Conservation (phyloP, 2,888 invertebrate genomes). For the Drosophila testacea region DNA sequence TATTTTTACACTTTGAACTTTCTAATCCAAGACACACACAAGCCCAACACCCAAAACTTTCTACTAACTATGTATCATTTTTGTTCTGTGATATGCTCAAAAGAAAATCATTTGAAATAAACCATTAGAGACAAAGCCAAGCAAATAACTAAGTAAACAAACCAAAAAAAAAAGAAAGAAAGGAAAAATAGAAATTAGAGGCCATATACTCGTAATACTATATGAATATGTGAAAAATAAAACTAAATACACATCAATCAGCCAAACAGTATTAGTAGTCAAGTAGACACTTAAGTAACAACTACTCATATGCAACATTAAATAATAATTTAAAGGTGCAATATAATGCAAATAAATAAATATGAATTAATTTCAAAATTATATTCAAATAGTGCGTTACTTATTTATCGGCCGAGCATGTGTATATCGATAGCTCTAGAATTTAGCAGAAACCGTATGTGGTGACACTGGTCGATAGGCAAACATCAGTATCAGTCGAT, state of each 20-base stretch:
- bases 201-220: constrained; percentile 32
- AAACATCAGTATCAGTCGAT: neutral
- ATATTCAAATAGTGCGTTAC: neutral
- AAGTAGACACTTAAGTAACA: constrained; percentile 57
- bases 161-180: constrained; percentile 20
- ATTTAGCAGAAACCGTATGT: neutral
- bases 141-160: constrained; percentile 23
- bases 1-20: constrained; percentile 74
- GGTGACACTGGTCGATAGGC: constrained; percentile 8
- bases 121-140: constrained; percentile 46
- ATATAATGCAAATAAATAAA: constrained; percentile 53
- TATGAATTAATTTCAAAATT: constrained; percentile 45
- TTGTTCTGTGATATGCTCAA: constrained; percentile 83
- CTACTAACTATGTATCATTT: constrained; percentile 78
- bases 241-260: constrained; percentile 59
- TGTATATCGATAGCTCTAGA: constrained; percentile 26
- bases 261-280: constrained; percentile 72
- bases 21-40: constrained; percentile 51
- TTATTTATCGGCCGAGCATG: neutral
- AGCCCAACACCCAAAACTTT: constrained; percentile 49
- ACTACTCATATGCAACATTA: constrained; percentile 55
- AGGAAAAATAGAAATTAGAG: constrained; percentile 45
- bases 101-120: constrained; percentile 62
- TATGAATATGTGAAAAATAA: constrained; percentile 33
- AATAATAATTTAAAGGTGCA: constrained; percentile 47